A percentile compares a stretch with the other conserved stretches of the same genome.
Evolutionary conservation across 2,113 vertebrate species (phyloP).

Genomic region (Anoura caudifer): DNA sequence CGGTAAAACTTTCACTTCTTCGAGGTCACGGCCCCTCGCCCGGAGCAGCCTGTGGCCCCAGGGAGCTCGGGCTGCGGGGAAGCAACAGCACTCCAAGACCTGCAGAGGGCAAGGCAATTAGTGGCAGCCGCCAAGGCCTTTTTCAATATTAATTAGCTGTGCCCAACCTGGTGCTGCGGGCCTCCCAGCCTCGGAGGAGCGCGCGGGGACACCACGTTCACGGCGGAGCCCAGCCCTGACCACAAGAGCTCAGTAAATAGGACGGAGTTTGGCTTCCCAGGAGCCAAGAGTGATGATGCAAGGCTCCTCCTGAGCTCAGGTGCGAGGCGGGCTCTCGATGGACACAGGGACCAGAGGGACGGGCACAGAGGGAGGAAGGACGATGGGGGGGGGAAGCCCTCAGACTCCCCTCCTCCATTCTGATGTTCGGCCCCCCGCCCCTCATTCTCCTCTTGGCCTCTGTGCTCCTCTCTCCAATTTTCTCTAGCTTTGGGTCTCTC

Average conservation of each 20-base stretch:
- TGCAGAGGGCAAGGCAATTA: conserved; percentile 60
- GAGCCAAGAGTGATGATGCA: conserved; percentile 26
- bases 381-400: fast-evolving
- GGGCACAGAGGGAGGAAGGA: neutral
- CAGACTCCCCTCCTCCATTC: fast-evolving
- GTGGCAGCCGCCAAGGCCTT: conserved; percentile 29
- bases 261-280: neutral
- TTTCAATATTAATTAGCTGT: conserved; percentile 54
- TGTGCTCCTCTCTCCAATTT: neutral
- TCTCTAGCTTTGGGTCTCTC: neutral
- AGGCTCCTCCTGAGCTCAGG: neutral
- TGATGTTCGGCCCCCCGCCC: fast-evolving
- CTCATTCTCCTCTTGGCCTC: fast-evolving
- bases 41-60: neutral
- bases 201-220: neutral
- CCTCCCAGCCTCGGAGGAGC: neutral
- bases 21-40: neutral
- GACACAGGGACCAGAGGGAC: neutral
- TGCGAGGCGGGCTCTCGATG: neutral
- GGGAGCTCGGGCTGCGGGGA: neutral
- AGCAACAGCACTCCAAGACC: neutral
- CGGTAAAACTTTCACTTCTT: neutral
- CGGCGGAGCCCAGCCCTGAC: conserved; percentile 40
- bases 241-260: conserved; percentile 44
- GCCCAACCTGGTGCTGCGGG: conserved; percentile 16